phyloP scores from a whole-genome alignment of 2,113 vertebrate genomes.

The Sorex fumeus region DNA sequence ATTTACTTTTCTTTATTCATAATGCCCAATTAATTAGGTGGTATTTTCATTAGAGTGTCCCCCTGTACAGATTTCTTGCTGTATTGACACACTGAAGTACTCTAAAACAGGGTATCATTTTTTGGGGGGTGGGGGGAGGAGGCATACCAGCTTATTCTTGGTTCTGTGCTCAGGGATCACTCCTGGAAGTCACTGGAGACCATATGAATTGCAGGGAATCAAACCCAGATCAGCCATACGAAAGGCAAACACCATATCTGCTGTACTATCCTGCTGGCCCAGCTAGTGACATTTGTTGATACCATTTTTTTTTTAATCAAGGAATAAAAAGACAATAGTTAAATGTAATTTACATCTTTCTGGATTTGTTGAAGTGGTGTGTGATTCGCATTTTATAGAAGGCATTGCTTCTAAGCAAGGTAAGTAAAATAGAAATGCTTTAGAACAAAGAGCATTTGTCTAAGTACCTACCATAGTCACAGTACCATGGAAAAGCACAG shows the following conservation, averaged over 20 bases:
- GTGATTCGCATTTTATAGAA: not conserved
- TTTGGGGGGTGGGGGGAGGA: no score
- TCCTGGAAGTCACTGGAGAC: no score
- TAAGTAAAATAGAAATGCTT: not conserved
- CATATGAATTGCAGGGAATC: no score
- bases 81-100: not conserved
- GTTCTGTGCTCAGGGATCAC: no score
- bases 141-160: no score
- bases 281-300: not conserved
- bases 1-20: not conserved
- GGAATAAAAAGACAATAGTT: no score
- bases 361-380: not conserved
- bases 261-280: no score
- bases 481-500: not conserved
- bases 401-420: not conserved
- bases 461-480: not conserved
- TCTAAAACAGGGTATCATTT: not conserved
- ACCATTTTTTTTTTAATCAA: not conserved
- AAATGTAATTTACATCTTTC: not conserved
- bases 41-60: not conserved
- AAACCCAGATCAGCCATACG: no score
- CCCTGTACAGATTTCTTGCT: not conserved
- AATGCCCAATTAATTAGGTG: not conserved
- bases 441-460: not conserved
- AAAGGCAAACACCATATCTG: no score